These are phyloP conservation scores for Jordanella pulchra DNA, from an alignment of 2,797 vertebrate species.

Conservation along the genomic window DNA sequence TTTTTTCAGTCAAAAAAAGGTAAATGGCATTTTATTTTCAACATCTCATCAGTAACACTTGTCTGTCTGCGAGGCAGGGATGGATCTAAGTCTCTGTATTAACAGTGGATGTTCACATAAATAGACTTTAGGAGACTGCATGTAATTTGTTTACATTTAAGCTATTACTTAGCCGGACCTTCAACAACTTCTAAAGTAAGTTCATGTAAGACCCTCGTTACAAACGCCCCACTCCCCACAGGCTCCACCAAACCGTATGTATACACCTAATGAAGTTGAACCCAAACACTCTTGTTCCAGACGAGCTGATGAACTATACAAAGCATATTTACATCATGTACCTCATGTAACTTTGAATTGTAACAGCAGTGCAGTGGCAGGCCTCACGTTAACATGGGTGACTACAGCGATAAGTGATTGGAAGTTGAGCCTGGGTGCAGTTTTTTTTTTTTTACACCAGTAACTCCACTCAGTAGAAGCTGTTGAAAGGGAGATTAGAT, in stretches of 20 bases:
- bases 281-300: conserved; percentile 44
- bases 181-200: conserved; percentile 52
- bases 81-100: conserved; percentile 11
- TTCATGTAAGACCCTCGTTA: conserved; percentile 40
- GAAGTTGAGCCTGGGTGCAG: conserved; percentile 3
- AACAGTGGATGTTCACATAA: conserved; percentile 24
- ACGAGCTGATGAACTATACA: not conserved
- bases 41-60: conserved; percentile 49
- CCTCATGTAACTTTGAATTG: conserved; percentile 26
- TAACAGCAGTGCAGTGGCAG: conserved; percentile 13
- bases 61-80: conserved; percentile 21
- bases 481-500: conserved; percentile 1
- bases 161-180: conserved; percentile 48
- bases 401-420: conserved; percentile 33
- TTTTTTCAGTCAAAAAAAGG: conserved; percentile 31
- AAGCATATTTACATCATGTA: conserved; percentile 1
- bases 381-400: conserved; percentile 41
- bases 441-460: conserved; percentile 42
- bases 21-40: conserved; percentile 20
- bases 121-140: conserved; percentile 32
- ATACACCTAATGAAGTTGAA: conserved; percentile 41
- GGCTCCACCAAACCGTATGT: conserved; percentile 45
- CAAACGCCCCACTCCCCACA: conserved; percentile 32
- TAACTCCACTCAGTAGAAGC: conserved; percentile 35
- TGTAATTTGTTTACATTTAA: conserved; percentile 52